phyloP scores from a whole-genome alignment of 2,113 vertebrate genomes.

The Capra hircus region DNA sequence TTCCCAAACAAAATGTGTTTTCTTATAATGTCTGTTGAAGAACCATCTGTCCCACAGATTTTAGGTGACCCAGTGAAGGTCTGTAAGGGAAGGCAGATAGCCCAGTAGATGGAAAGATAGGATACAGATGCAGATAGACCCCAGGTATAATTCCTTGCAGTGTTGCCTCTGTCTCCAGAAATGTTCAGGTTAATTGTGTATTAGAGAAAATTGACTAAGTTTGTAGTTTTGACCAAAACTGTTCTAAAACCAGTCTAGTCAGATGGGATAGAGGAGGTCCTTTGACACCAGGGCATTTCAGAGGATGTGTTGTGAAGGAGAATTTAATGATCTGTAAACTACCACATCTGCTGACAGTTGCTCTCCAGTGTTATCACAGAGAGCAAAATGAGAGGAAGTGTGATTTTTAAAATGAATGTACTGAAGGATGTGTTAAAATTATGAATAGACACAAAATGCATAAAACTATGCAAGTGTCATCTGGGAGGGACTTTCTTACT shows the following conservation, averaged over 20 bases:
- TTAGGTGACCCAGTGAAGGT: background rate
- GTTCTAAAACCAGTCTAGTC: slow-evolving; percentile 53
- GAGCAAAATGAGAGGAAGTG: slow-evolving; percentile 10
- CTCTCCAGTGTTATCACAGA: slow-evolving; percentile 38
- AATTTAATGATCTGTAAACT: slow-evolving; percentile 78
- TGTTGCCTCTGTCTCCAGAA: background rate
- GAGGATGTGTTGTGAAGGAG: slow-evolving; percentile 40
- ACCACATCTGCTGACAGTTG: slow-evolving; percentile 72
- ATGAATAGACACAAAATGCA: background rate
- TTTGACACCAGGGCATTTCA: slow-evolving; percentile 61
- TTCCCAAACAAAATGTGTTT: background rate
- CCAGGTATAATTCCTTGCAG: background rate
- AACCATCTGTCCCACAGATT: background rate
- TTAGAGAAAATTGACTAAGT: slow-evolving; percentile 62
- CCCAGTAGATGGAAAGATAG: background rate
- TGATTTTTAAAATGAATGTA: slow-evolving; percentile 24
- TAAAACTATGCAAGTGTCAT: background rate
- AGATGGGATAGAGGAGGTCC: slow-evolving; percentile 39
- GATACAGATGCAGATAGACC: background rate
- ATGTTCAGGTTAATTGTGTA: slow-evolving; percentile 57
- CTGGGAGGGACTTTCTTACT: background rate
- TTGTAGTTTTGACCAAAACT: slow-evolving; percentile 38
- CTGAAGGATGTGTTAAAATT: slow-evolving; percentile 40
- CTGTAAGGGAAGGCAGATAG: background rate
- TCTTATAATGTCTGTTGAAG: background rate